A percentile compares a stretch with the other conserved stretches of the same genome.
Evolutionary conservation across 2,888 invertebrate species (phyloP).

Genomic region (Coecobrya sp.): DNA sequence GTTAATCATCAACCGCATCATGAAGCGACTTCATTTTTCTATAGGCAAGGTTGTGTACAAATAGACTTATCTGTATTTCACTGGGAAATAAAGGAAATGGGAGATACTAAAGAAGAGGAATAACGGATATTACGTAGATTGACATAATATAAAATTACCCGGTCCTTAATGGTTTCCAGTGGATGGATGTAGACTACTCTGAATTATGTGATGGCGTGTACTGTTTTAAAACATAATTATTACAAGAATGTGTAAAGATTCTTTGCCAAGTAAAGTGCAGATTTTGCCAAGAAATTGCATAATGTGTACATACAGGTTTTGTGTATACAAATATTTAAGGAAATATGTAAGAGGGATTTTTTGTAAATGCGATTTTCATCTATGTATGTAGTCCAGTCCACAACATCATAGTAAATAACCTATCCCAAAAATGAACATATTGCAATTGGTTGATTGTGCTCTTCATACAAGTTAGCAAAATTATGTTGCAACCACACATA

Average conservation of each 20-base stretch:
- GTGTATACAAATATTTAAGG: too few relatives aligned
- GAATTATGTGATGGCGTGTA: background rate
- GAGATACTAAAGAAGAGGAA: background rate
- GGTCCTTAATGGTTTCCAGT: background rate
- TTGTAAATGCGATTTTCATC: too few relatives aligned
- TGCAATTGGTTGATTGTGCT: too few relatives aligned
- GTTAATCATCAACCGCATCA: background rate
- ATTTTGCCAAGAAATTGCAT: background rate
- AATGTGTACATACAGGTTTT: background rate
- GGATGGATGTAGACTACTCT: background rate
- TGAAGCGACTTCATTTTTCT: background rate
- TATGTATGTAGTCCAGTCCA: too few relatives aligned
- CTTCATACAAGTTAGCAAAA: too few relatives aligned
- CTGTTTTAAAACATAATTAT: background rate
- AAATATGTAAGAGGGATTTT: too few relatives aligned
- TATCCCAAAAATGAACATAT: too few relatives aligned
- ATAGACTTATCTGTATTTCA: background rate
- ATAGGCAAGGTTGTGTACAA: background rate
- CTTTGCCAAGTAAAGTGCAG: background rate
- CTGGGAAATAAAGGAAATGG: background rate
- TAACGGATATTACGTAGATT: background rate
- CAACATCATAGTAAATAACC: too few relatives aligned
- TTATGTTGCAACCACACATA: too few relatives aligned
- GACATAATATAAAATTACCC: slow-evolving; percentile 33
- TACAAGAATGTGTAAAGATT: background rate